Conservation (phyloP, 2,888 invertebrate species). For the Isoperla grammatica region DNA sequence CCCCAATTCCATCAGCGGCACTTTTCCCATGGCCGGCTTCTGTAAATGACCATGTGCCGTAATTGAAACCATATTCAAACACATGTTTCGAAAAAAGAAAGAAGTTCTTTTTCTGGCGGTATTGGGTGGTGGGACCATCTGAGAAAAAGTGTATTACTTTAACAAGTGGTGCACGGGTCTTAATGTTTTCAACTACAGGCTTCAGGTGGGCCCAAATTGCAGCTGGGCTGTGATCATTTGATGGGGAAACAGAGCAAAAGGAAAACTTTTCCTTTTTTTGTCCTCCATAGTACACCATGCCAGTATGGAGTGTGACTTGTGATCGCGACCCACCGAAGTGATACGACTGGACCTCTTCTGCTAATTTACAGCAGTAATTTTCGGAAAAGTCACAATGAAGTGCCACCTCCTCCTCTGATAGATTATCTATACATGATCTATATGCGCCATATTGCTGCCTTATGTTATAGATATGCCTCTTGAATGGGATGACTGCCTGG, state of each 20-base stretch:
- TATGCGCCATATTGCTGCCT: too few relatives aligned
- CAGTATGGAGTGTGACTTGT: neutral
- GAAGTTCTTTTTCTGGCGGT: constrained; percentile 11
- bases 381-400: neutral
- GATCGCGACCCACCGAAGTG: neutral
- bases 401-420: neutral
- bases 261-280: neutral
- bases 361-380: neutral
- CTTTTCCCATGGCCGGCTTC: constrained; percentile 18
- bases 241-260: constrained; percentile 6
- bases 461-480: too few relatives aligned
- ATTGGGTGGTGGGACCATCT: constrained; percentile 14
- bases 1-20: constrained; percentile 19
- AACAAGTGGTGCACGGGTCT: neutral
- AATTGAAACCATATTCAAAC: neutral
- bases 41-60: constrained; percentile 16
- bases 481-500: too few relatives aligned
- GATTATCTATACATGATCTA: too few relatives aligned
- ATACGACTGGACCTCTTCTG: neutral
- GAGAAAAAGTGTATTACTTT: constrained; percentile 9
- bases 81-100: neutral
- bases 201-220: constrained; percentile 14
- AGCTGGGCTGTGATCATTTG: constrained; percentile 4
- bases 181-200: constrained; percentile 6
- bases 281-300: neutral